These are phyloP conservation scores for Urosaurus nigricauda DNA, from an alignment of 2,797 vertebrate species.

Conservation along the genomic window DNA sequence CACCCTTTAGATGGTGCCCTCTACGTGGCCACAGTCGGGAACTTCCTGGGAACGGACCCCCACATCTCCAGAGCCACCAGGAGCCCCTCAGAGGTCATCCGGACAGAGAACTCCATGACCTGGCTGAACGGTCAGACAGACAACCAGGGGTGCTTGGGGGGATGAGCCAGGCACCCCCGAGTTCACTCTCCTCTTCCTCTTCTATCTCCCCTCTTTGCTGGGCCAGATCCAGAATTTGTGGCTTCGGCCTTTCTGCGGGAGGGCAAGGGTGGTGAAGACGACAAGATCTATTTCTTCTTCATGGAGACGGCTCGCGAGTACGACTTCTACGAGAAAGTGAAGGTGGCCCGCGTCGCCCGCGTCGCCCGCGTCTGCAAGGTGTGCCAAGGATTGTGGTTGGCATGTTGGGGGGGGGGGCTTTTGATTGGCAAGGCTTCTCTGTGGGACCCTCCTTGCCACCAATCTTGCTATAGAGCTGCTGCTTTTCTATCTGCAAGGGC, in stretches of 20 bases:
- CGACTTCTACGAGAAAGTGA: slow-evolving; percentile 85
- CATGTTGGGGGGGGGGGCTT: no score
- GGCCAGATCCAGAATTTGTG: slow-evolving; percentile 88
- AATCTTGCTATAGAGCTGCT: not conserved
- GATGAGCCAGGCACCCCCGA: no score
- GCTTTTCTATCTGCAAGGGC: not conserved
- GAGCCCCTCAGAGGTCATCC: slow-evolving; percentile 83
- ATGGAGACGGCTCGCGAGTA: slow-evolving; percentile 89
- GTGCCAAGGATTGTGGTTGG: not conserved
- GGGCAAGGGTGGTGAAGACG: slow-evolving; percentile 76
- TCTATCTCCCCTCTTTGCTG: no score
- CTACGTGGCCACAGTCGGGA: slow-evolving; percentile 89
- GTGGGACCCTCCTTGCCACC: not conserved
- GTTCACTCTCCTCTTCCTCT: no score
- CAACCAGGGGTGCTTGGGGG: no score
- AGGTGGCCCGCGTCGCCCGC: slow-evolving; percentile 88
- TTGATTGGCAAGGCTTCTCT: no score
- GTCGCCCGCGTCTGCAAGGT: slow-evolving; percentile 92
- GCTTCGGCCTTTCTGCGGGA: slow-evolving; percentile 86
- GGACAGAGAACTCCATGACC: slow-evolving; percentile 85
- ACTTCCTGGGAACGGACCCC: slow-evolving; percentile 89
- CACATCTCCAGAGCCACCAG: slow-evolving; percentile 89
- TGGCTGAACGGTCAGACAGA: slow-evolving; percentile 86
- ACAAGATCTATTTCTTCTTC: slow-evolving; percentile 92
- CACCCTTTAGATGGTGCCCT: slow-evolving; percentile 80